Evolutionary conservation across 2,888 invertebrate species (phyloP).

Genomic region (Nasonovia ribisnigri): DNA sequence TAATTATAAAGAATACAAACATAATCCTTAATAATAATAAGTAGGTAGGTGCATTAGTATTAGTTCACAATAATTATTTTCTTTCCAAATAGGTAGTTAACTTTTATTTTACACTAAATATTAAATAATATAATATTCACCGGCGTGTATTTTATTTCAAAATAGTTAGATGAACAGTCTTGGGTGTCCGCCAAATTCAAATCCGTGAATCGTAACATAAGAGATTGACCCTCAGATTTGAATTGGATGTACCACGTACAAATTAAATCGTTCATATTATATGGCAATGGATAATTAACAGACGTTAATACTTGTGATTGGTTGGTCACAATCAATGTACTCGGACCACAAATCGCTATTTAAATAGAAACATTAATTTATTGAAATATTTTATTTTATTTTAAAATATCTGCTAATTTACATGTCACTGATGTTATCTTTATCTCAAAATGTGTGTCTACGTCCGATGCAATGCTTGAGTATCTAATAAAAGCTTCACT

Average conservation of each 20-base stretch:
- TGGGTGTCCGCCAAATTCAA: constrained; percentile 20
- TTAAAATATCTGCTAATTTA: neutral
- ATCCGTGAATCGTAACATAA: constrained; percentile 30
- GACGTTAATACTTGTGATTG: constrained; percentile 73
- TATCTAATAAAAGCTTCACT: constrained; percentile 22
- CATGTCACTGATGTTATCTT: constrained; percentile 40
- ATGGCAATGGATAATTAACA: constrained; percentile 81
- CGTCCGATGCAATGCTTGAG: neutral
- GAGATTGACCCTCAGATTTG: constrained; percentile 68
- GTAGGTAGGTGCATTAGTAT: neutral
- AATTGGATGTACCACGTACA: constrained; percentile 73
- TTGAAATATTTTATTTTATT: neutral
- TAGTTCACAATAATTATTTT: neutral
- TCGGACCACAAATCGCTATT: constrained; percentile 37
- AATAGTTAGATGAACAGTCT: constrained; percentile 40
- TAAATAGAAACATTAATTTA: neutral
- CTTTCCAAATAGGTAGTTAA: too few species aligned
- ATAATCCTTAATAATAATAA: neutral
- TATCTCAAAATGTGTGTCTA: constrained; percentile 31
- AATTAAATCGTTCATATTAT: constrained; percentile 73
- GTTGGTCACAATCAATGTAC: neutral
- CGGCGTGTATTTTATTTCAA: constrained; percentile 27
- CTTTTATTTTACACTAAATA: neutral
- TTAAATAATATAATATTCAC: neutral
- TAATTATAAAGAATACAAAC: neutral